These are phyloP conservation scores for Scomber scombrus DNA, from an alignment of 2,113 vertebrate species.

Conservation along the genomic window DNA sequence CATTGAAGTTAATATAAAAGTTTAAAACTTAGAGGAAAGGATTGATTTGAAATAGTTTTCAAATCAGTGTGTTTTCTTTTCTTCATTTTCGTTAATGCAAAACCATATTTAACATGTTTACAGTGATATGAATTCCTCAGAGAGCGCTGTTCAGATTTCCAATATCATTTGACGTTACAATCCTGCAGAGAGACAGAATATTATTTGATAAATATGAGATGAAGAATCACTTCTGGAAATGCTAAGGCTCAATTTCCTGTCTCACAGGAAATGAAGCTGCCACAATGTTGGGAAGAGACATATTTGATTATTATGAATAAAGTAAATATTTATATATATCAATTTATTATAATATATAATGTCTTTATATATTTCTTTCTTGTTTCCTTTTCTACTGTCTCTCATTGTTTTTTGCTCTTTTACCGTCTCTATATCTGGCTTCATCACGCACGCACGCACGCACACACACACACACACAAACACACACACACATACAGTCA, in stretches of 20 bases:
- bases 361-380: constrained; percentile 15
- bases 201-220: constrained; percentile 68
- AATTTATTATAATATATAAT: no score
- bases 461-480: constrained; percentile 27
- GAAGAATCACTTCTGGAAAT: constrained; percentile 64
- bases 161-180: constrained; percentile 59
- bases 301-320: constrained; percentile 63
- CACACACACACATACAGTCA: constrained; percentile 4
- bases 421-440: constrained; percentile 36
- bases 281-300: constrained; percentile 66
- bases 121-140: constrained; percentile 10
- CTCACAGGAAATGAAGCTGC: constrained; percentile 79
- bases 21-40: constrained; percentile 2
- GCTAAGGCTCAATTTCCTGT: constrained; percentile 75
- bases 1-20: constrained; percentile 11
- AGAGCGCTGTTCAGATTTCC: constrained; percentile 35
- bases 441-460: constrained; percentile 14
- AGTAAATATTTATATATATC: constrained; percentile 17
- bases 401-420: neutral
- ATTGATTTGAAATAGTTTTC: constrained; percentile 5
- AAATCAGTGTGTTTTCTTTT: neutral
- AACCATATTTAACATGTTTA: constrained; percentile 31
- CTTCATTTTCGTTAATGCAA: neutral
- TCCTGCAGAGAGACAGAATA: constrained; percentile 37
- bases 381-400: constrained; percentile 6